These are phyloP conservation scores for Capra hircus DNA, from an alignment of 2,113 vertebrate species.

Conservation along the genomic window DNA sequence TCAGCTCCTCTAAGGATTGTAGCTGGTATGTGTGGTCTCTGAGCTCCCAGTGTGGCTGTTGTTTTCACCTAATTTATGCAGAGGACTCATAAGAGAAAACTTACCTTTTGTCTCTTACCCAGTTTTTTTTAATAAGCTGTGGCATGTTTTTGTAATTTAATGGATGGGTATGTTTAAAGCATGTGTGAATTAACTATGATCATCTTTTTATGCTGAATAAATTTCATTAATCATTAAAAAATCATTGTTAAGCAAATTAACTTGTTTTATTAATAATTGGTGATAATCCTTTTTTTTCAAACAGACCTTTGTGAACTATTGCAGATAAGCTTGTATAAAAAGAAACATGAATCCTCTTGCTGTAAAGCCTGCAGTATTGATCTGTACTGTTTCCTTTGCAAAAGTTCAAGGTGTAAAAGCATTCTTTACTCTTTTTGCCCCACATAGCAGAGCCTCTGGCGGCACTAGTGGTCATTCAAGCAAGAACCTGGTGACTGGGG, in stretches of 20 bases:
- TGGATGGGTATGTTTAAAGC: constrained; percentile 17
- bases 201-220: constrained; percentile 49
- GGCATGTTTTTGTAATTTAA: constrained; percentile 34
- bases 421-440: neutral
- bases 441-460: neutral
- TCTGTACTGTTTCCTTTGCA: neutral
- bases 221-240: constrained; percentile 57
- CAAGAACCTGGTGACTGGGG: neutral
- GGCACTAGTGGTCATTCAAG: neutral
- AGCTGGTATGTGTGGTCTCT: neutral
- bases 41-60: neutral
- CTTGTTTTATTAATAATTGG: constrained; percentile 35
- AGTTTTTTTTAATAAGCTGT: constrained; percentile 43
- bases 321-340: neutral
- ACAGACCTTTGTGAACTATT: constrained; percentile 10
- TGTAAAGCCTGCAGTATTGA: neutral
- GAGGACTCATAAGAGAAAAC: constrained; percentile 49
- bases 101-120: constrained; percentile 49
- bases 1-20: neutral
- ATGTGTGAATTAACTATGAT: constrained; percentile 54
- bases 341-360: neutral
- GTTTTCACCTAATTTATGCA: constrained; percentile 54
- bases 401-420: neutral
- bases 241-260: constrained; percentile 27
- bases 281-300: constrained; percentile 29